Evolutionary conservation across 2,888 invertebrate genomes (phyloP).

Genomic region (Athripsodes cinereus): DNA sequence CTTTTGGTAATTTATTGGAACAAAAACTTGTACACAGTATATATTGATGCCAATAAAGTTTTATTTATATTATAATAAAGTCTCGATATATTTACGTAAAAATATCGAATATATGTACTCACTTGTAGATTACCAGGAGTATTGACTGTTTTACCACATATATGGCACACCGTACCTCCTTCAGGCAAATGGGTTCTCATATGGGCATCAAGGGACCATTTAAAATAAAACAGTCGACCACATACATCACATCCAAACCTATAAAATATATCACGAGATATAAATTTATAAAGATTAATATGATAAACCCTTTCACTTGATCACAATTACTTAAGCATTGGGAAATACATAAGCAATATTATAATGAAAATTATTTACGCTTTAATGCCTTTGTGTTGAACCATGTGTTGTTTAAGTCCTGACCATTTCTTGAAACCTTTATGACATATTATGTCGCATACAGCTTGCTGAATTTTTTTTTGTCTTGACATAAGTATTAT

Average conservation of each 20-base stretch:
- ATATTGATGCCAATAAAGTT: too few species aligned
- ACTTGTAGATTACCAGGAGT: constrained; percentile 21
- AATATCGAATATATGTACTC: too few species aligned
- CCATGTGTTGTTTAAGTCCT: constrained; percentile 22
- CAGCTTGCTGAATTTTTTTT: constrained; percentile 17
- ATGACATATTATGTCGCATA: constrained; percentile 15
- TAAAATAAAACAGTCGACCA: constrained; percentile 18
- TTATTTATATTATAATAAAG: too few species aligned
- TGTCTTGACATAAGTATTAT: too few species aligned
- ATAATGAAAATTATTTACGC: not conserved
- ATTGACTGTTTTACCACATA: constrained; percentile 20
- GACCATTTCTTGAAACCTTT: constrained; percentile 23
- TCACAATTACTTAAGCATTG: not conserved
- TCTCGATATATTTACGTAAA: too few species aligned
- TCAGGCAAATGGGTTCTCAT: constrained; percentile 7
- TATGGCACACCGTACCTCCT: constrained; percentile 13
- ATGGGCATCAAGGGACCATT: constrained; percentile 18
- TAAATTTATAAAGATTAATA: too few species aligned
- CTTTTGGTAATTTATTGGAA: too few species aligned
- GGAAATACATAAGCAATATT: not conserved
- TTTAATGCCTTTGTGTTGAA: constrained; percentile 20
- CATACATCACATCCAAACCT: constrained; percentile 17
- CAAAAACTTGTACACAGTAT: too few species aligned
- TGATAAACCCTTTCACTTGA: too few species aligned
- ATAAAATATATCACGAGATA: constrained; percentile 4